A percentile compares a stretch with the other conserved stretches of the same genome.
Evolutionary conservation across 1,140 invertebrate genomes (phyloP).

Genomic region (Probaryconus sp.): DNA sequence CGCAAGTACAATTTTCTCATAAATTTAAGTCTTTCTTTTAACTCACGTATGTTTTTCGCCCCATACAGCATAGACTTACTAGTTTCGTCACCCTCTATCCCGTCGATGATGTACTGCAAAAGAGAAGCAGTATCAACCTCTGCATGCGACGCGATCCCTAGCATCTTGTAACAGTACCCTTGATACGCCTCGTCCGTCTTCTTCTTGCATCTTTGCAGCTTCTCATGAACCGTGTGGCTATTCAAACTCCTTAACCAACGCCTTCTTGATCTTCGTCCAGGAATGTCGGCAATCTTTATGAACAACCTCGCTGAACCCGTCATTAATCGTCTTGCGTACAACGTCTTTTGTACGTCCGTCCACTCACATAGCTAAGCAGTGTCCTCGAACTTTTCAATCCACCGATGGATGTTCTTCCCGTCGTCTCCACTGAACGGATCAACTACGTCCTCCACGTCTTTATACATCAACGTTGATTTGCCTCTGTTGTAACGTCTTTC

Average conservation of each 20-base stretch:
- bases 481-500: background rate
- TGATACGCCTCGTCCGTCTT: constrained; percentile 51
- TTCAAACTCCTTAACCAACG: constrained; percentile 48
- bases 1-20: constrained; percentile 22
- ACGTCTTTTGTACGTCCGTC: constrained; percentile 38
- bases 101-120: constrained; percentile 70
- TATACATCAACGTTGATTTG: constrained; percentile 13
- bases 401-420: constrained; percentile 26
- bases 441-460: constrained; percentile 56
- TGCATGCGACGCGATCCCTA: constrained; percentile 62
- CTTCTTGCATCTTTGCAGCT: constrained; percentile 37
- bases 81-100: constrained; percentile 62
- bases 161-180: constrained; percentile 57
- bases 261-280: constrained; percentile 33
- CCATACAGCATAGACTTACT: constrained; percentile 69
- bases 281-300: constrained; percentile 23
- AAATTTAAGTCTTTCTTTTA: constrained; percentile 58
- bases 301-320: constrained; percentile 48
- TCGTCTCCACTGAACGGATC: constrained; percentile 54
- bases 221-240: constrained; percentile 32
- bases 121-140: constrained; percentile 59
- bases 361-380: constrained; percentile 55
- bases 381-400: constrained; percentile 58
- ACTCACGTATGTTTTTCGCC: constrained; percentile 57
- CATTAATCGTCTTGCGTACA: constrained; percentile 53